phyloP scores from a whole-genome alignment of 2,797 vertebrate species.

The Sebastes iracundus region DNA sequence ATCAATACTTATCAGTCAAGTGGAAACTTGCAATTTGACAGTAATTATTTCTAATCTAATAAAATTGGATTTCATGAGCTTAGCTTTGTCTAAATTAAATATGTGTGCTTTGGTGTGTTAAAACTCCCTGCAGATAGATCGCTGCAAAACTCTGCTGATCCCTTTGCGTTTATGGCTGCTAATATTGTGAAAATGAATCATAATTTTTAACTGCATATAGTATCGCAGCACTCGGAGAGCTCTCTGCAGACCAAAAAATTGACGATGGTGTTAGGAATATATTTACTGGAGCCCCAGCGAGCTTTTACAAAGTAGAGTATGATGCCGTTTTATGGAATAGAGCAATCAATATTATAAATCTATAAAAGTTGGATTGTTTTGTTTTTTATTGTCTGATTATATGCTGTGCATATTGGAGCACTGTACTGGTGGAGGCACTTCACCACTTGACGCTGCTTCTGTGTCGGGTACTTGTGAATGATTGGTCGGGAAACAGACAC shows the following conservation, averaged over 20 bases:
- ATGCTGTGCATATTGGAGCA: background rate
- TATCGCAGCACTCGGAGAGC: background rate
- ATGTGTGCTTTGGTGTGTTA: background rate
- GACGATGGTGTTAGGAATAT: background rate
- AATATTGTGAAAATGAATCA: conserved; percentile 21
- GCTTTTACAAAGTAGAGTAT: conserved; percentile 12
- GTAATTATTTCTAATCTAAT: conserved; percentile 33
- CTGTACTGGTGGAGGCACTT: background rate
- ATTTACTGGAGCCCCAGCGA: conserved; percentile 15
- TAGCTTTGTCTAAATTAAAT: conserved; percentile 23
- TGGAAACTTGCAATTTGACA: conserved; percentile 44
- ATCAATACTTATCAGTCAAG: conserved; percentile 43
- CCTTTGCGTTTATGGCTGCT: conserved; percentile 9
- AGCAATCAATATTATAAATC: conserved; percentile 39
- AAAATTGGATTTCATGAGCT: conserved; percentile 35
- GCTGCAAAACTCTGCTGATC: background rate
- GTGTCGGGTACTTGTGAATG: conserved; percentile 29
- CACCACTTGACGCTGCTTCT: conserved; percentile 8
- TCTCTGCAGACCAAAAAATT: background rate
- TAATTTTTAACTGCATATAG: conserved; percentile 19
- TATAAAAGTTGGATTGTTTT: conserved; percentile 17
- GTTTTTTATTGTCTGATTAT: conserved; percentile 17
- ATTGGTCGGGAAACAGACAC: conserved; percentile 53
- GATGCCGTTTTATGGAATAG: conserved; percentile 7
- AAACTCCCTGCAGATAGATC: conserved; percentile 4